These are phyloP conservation scores for Thamnophis elegans DNA, from an alignment of 2,797 vertebrate genomes.

Conservation along the genomic window DNA sequence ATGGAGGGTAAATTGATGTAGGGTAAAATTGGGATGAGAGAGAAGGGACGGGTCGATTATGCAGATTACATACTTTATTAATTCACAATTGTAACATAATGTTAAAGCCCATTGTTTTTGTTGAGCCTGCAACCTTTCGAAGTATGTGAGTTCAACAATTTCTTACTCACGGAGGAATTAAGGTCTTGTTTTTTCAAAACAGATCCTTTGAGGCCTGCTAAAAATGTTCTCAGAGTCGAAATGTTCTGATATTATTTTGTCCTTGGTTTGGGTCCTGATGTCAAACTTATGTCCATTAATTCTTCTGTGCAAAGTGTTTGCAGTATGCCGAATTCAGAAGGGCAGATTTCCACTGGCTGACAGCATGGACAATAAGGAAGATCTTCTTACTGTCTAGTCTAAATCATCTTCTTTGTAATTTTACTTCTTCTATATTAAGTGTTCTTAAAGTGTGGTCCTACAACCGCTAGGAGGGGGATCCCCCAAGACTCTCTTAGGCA, in stretches of 20 bases:
- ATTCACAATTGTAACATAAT: neutral
- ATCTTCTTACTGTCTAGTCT: neutral
- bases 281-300: neutral
- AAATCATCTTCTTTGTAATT: neutral
- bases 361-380: neutral
- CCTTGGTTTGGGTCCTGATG: neutral
- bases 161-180: neutral
- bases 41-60: neutral
- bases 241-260: neutral
- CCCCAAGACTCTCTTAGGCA: neutral
- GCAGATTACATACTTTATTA: neutral
- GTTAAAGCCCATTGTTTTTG: neutral
- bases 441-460: neutral
- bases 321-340: neutral
- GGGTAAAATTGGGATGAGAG: neutral
- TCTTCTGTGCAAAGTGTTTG: neutral
- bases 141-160: neutral
- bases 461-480: neutral
- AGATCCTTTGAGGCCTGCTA: neutral
- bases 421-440: neutral
- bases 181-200: neutral
- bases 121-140: neutral
- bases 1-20: neutral
- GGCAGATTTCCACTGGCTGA: neutral
- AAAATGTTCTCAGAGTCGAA: neutral